Percentiles rank a stretch among this genome's conserved stretches.
These are phyloP conservation scores for Parus major DNA, from an alignment of 2,113 vertebrate species.

Conservation along the genomic window DNA sequence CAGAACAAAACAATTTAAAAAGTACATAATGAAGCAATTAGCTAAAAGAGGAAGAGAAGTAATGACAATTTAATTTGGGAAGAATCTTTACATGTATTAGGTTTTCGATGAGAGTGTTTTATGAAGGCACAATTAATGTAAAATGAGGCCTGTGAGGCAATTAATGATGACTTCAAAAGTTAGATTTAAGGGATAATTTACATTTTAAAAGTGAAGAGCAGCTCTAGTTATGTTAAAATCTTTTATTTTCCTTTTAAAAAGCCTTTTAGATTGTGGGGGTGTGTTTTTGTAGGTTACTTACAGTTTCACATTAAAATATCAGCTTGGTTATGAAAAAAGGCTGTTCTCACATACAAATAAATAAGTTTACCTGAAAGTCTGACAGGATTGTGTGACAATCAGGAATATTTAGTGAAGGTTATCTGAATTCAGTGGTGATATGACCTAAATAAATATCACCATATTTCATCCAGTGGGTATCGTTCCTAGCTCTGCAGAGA, in stretches of 20 bases:
- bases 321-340: not conserved
- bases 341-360: not conserved
- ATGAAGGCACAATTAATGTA: conserved; percentile 19
- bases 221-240: not conserved
- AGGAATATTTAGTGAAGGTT: not conserved
- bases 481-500: not conserved
- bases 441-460: not conserved
- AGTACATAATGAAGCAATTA: conserved; percentile 66
- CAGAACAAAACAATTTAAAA: conserved; percentile 62
- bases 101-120: not conserved
- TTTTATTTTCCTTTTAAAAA: not conserved
- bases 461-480: not conserved
- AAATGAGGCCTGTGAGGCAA: not conserved
- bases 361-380: not conserved
- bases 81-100: conserved; percentile 5
- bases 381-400: not conserved
- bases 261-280: not conserved
- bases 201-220: conserved; percentile 18
- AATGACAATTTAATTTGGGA: not conserved
- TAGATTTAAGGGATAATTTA: conserved; percentile 33
- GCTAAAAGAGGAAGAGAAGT: not conserved
- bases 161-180: conserved; percentile 24
- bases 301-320: not conserved
- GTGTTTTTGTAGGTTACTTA: not conserved
- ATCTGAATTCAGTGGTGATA: not conserved